Conservation (phyloP, 2,888 invertebrate genomes). For the Sepiola atlantica region DNA sequence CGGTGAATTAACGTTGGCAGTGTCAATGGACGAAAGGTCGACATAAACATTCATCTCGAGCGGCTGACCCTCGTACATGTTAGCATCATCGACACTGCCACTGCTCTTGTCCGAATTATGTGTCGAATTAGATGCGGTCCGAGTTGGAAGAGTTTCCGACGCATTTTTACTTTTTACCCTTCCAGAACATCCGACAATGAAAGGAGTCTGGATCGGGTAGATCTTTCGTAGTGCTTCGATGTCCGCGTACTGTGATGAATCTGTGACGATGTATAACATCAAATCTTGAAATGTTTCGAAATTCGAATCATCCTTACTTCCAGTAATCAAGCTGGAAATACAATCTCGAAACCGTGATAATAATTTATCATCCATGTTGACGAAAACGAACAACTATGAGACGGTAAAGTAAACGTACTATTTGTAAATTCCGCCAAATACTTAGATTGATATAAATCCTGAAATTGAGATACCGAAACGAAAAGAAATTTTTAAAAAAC, state of each 20-base stretch:
- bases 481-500: not conserved
- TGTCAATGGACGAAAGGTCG: not conserved
- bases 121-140: not conserved
- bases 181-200: constrained; percentile 38
- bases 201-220: not conserved
- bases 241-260: not conserved
- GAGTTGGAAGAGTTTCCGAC: not conserved
- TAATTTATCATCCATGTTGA: constrained; percentile 38
- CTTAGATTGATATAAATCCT: not conserved
- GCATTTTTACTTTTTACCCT: not conserved
- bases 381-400: not conserved
- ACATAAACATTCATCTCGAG: constrained; percentile 34
- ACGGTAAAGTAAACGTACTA: not conserved
- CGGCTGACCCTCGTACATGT: constrained; percentile 24
- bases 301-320: not conserved
- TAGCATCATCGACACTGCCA: not conserved
- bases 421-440: not conserved
- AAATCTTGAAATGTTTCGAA: not conserved
- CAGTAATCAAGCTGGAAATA: not conserved
- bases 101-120: not conserved
- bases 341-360: not conserved
- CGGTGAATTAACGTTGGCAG: not conserved
- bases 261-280: not conserved
- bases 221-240: not conserved
- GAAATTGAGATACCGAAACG: not conserved